Conservation (phyloP, 2,888 invertebrate genomes). For the Scotopteryx bipunctaria region DNA sequence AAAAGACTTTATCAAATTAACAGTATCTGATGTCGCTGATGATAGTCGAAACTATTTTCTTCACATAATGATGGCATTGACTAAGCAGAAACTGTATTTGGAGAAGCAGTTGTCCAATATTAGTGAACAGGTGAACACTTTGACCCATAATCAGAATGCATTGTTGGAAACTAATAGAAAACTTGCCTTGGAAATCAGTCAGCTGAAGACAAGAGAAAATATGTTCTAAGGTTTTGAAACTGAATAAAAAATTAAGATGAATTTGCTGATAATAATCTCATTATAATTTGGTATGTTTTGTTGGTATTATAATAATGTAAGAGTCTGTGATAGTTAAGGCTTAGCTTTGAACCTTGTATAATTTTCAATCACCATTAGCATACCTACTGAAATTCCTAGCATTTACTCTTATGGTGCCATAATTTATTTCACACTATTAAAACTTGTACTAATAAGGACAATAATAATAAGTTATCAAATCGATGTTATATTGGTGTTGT, state of each 20-base stretch:
- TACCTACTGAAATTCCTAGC: neutral
- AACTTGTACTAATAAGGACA: constrained; percentile 11
- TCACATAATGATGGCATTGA: constrained; percentile 76
- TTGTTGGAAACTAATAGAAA: constrained; percentile 78
- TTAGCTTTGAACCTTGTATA: neutral
- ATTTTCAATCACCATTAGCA: neutral
- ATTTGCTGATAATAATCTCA: constrained; percentile 5
- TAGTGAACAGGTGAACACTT: constrained; percentile 61
- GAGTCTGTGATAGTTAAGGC: neutral
- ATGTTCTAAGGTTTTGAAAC: constrained; percentile 17
- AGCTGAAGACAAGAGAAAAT: constrained; percentile 62
- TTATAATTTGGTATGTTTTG: neutral
- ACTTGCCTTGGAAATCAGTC: constrained; percentile 73
- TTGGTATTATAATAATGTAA: neutral
- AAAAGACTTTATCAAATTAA: constrained; percentile 70
- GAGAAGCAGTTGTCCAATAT: constrained; percentile 68
- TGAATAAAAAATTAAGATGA: neutral
- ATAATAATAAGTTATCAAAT: constrained; percentile 28
- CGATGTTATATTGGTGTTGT: constrained; percentile 12
- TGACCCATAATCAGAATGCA: constrained; percentile 66
- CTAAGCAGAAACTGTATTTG: constrained; percentile 74
- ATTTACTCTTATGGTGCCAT: constrained; percentile 23
- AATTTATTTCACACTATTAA: constrained; percentile 6
- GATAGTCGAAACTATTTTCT: constrained; percentile 74
- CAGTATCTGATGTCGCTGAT: constrained; percentile 67